These are phyloP conservation scores for Antheraea yamamai DNA, from an alignment of 2,888 invertebrate species.

Conservation along the genomic window DNA sequence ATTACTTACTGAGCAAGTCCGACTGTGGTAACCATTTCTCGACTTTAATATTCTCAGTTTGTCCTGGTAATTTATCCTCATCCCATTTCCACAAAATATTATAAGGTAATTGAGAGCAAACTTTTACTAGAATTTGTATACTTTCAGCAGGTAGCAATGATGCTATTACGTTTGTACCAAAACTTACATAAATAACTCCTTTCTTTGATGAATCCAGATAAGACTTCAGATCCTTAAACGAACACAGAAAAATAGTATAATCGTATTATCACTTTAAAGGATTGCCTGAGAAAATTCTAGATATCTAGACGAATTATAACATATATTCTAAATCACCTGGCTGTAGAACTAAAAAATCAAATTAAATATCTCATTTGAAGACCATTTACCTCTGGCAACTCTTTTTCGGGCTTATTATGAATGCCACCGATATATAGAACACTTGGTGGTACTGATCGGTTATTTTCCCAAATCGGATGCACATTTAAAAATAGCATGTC, in stretches of 20 bases:
- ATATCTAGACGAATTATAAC: not conserved
- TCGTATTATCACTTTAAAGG: not conserved
- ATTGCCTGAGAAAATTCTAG: not conserved
- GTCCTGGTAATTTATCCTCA: constrained; percentile 36
- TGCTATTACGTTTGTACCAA: constrained; percentile 49
- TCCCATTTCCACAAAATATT: constrained; percentile 50
- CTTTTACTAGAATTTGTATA: constrained; percentile 34
- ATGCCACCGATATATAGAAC: constrained; percentile 47
- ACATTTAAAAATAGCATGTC: constrained; percentile 45
- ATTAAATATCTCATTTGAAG: not conserved
- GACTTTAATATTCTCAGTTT: constrained; percentile 43
- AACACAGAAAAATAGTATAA: not conserved
- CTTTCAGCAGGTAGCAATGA: constrained; percentile 33
- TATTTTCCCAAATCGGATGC: constrained; percentile 43
- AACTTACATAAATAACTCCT: constrained; percentile 57
- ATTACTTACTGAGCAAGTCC: constrained; percentile 21
- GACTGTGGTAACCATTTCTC: constrained; percentile 50
- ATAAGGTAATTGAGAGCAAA: constrained; percentile 39
- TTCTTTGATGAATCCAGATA: constrained; percentile 56
- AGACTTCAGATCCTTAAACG: constrained; percentile 51
- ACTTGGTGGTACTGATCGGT: constrained; percentile 44
- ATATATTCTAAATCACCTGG: not conserved
- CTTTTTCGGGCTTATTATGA: constrained; percentile 37
- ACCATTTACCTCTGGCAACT: constrained; percentile 38
- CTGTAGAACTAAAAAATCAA: not conserved